Conservation (phyloP, 2,797 vertebrate species). For the Channa striata region DNA sequence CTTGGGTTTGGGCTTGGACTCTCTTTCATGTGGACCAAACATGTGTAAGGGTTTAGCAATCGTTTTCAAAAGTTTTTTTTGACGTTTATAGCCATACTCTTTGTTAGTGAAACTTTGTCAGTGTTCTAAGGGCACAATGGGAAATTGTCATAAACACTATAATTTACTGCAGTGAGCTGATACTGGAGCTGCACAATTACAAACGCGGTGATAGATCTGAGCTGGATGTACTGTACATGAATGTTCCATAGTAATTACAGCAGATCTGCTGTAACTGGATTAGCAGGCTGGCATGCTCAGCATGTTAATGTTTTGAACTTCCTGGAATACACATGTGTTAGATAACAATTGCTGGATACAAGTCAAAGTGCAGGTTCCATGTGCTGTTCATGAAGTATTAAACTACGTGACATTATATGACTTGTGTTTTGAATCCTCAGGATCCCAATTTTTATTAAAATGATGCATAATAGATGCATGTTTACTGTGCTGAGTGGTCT, state of each 20-base stretch:
- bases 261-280: slow-evolving; percentile 65
- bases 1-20: slow-evolving; percentile 15
- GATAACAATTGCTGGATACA: slow-evolving; percentile 8
- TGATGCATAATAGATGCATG: background rate
- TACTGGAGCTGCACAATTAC: slow-evolving; percentile 20
- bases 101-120: slow-evolving; percentile 30
- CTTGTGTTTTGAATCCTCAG: background rate
- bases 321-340: slow-evolving; percentile 30
- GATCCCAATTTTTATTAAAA: background rate
- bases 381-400: background rate
- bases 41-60: slow-evolving; percentile 44
- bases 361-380: background rate
- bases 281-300: slow-evolving; percentile 63
- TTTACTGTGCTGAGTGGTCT: background rate
- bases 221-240: slow-evolving; percentile 55
- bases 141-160: slow-evolving; percentile 32
- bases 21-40: slow-evolving; percentile 56
- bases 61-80: slow-evolving; percentile 42
- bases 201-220: slow-evolving; percentile 53
- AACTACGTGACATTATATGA: background rate
- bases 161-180: slow-evolving; percentile 31
- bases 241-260: slow-evolving; percentile 61
- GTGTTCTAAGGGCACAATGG: slow-evolving; percentile 34
- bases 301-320: slow-evolving; percentile 55
- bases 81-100: slow-evolving; percentile 34